These are phyloP conservation scores for Rattus rattus DNA, from an alignment of 2,113 vertebrate genomes.

Conservation along the genomic window DNA sequence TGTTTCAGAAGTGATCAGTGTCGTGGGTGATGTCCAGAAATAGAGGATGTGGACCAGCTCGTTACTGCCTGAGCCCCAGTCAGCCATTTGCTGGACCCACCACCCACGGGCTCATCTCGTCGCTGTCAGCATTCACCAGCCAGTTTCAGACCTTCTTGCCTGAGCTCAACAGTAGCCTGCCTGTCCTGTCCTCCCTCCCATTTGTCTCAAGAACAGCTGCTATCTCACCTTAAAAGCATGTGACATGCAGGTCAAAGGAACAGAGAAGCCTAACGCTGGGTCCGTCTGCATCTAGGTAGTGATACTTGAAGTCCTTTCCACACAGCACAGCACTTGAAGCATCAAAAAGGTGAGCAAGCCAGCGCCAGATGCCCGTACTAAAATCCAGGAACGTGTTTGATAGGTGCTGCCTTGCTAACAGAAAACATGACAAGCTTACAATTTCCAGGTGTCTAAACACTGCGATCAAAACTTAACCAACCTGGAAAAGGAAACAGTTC, in stretches of 20 bases:
- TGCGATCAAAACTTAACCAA: neutral
- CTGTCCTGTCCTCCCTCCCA: too few species aligned
- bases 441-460: neutral
- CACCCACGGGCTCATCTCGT: neutral
- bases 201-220: neutral
- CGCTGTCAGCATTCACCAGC: accelerated
- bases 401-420: neutral
- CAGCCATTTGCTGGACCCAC: accelerated
- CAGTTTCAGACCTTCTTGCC: neutral
- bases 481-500: neutral
- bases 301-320: neutral
- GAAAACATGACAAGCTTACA: neutral
- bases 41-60: accelerated
- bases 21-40: accelerated
- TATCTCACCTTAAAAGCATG: accelerated
- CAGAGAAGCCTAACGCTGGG: neutral
- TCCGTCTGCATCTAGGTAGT: neutral
- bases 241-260: neutral
- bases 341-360: neutral
- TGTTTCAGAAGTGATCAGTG: accelerated
- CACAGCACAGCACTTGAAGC: neutral
- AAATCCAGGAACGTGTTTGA: neutral
- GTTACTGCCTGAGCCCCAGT: accelerated
- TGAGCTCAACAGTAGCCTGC: neutral
- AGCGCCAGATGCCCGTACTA: neutral